Evolutionary conservation across 2,888 invertebrate genomes (phyloP).

Genomic region (Lithophane semibrunnea): DNA sequence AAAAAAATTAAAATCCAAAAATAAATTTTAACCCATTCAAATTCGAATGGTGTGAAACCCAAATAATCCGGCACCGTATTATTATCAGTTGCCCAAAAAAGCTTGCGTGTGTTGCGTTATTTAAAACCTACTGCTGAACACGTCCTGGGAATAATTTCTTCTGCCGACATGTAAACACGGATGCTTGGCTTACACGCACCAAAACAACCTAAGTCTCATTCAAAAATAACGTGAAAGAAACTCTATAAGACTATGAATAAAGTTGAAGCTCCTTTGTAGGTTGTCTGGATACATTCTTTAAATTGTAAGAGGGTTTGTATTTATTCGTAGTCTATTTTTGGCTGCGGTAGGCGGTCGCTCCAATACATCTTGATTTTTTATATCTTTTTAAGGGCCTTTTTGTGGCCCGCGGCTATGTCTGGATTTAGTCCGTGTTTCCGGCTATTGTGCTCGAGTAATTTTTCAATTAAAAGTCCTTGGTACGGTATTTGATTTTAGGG

Average conservation of each 20-base stretch:
- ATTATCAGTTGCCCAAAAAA: constrained; percentile 70
- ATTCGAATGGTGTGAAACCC: constrained; percentile 45
- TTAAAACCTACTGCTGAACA: constrained; percentile 78
- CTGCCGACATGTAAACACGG: constrained; percentile 85
- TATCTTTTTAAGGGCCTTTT: constrained; percentile 82
- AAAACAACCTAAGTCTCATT: constrained; percentile 53
- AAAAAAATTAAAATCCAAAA: neutral
- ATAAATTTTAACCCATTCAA: constrained; percentile 32
- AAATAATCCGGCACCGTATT: constrained; percentile 58
- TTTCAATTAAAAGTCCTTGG: constrained; percentile 77
- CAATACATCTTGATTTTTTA: constrained; percentile 84
- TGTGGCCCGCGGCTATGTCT: constrained; percentile 82
- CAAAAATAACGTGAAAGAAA: constrained; percentile 22
- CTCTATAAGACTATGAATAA: neutral
- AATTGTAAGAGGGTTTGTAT: constrained; percentile 57
- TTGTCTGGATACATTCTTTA: constrained; percentile 26
- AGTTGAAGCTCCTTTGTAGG: constrained; percentile 35
- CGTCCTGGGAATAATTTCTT: constrained; percentile 83
- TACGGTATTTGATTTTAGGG: constrained; percentile 50
- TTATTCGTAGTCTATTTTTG: constrained; percentile 86
- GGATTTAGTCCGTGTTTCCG: constrained; percentile 86
- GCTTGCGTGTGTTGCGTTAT: constrained; percentile 73
- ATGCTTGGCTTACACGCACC: constrained; percentile 54
- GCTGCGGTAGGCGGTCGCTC: constrained; percentile 90
- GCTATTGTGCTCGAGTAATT: constrained; percentile 83